phyloP scores from a whole-genome alignment of 2,888 invertebrate species.

The Tenthredo notha region DNA sequence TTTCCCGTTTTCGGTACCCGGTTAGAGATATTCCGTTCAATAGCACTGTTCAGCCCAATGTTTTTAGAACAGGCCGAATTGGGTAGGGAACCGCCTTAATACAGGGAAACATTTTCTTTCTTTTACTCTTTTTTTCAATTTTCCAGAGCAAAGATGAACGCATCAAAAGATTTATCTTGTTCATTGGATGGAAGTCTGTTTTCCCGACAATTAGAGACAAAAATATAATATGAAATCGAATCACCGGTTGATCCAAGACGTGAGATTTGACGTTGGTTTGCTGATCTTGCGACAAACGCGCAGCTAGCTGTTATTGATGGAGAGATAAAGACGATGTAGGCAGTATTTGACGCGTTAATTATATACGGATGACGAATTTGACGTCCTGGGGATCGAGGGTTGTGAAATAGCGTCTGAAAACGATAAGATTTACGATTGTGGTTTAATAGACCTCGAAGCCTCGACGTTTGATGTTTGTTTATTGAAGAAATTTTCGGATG shows the following conservation, averaged over 20 bases:
- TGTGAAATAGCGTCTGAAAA: neutral
- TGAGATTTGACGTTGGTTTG: neutral
- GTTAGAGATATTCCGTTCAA: no score
- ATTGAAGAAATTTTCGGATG: neutral
- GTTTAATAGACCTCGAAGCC: neutral
- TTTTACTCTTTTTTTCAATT: neutral
- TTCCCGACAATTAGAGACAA: neutral
- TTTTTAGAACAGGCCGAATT: no score
- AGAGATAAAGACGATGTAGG: neutral
- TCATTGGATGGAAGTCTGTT: neutral
- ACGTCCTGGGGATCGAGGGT: neutral
- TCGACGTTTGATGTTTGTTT: constrained; percentile 8
- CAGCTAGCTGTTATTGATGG: neutral
- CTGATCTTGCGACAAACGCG: neutral
- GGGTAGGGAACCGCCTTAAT: no score
- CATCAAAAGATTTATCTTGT: neutral
- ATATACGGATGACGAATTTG: neutral
- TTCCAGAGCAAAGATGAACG: neutral
- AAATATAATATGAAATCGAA: neutral
- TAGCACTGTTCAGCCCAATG: no score
- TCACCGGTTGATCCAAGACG: neutral
- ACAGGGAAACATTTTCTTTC: no score
- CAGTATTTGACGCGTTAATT: constrained; percentile 5
- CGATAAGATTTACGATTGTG: neutral
- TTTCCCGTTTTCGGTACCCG: no score